Evolutionary conservation across 92 coral and sea anemone species (phyloP), one percentile per base, ranked within the genome.

Genomic region (Epizoanthus illoricatus): DNA sequence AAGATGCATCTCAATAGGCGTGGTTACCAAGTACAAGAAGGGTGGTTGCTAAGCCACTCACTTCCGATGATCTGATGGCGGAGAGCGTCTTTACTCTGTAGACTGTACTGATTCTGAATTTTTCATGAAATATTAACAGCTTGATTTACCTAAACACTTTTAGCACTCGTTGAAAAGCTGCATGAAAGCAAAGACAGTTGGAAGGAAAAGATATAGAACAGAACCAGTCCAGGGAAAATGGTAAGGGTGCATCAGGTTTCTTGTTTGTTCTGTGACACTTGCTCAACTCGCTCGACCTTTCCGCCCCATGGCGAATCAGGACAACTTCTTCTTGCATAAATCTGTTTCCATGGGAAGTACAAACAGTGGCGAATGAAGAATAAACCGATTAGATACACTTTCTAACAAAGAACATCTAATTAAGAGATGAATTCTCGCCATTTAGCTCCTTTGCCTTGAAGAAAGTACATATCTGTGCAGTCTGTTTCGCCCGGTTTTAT

Each of bases 321-420:
- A 47, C 47, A 49, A 49, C 55, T 8, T 28, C 28, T 23, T 24
- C 42, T 33, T 13, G 72, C 49, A 43, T 68, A 41, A 20, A 39
- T 39, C 42, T 68, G 72, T 68, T 68, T 68, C 72, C 72, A 68
- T 68, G 72, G 72, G 72, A 68, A 68, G 42, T 36, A 16, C 71
- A 21, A 66, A 66, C 71, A 66, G n/a, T 39, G 21, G 28, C 39
- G 18, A 16, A 24, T 49, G 8, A 19, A 6, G n/a, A 68, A 68
- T 41, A 68, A 68, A 39, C 40, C 3, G 20, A 15, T 36, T 18
- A 13, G n/a, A 13, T 68, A 11, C n/a, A 66, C 43, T 23, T 68
- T 41, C 52, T 19, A 39, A 68, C 8, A 68, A 24, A 33, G 28
- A 4, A 66, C 1, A 52, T 9, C 56, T 52, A 7, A 13, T 52